Conservation (phyloP, 2,113 vertebrate species). For the Pluvianellus socialis region DNA sequence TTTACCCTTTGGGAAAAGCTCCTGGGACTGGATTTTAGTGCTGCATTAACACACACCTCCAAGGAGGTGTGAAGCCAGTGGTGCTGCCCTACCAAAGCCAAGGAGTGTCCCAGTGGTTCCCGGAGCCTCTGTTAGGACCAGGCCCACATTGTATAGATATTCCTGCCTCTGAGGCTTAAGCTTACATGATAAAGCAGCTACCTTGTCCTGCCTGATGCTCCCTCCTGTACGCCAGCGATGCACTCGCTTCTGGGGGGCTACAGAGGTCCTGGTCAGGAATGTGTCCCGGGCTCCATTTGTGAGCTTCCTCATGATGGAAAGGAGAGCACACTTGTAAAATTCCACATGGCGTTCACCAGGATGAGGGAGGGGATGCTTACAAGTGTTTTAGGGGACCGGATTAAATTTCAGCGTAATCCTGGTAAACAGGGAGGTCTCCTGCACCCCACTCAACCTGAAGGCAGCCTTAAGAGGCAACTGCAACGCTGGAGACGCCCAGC, state of each 20-base stretch:
- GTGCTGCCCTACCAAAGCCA: background rate
- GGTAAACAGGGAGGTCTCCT: background rate
- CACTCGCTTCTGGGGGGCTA: background rate
- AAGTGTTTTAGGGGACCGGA: background rate
- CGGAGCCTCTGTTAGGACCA: background rate
- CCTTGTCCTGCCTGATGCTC: background rate
- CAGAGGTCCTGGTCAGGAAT: background rate
- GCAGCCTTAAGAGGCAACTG: background rate
- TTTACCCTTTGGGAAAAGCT: background rate
- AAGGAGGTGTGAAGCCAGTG: background rate
- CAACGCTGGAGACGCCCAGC: background rate
- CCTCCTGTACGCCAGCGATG: rapidly evolving
- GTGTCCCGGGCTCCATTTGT: rapidly evolving
- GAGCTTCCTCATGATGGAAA: background rate
- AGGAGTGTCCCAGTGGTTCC: rapidly evolving
- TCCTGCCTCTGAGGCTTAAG: background rate
- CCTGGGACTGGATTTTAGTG: background rate
- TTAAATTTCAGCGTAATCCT: background rate
- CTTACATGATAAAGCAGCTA: background rate
- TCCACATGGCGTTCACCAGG: rapidly evolving
- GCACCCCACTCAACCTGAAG: background rate
- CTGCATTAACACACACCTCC: background rate
- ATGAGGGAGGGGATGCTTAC: background rate
- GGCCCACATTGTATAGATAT: background rate
- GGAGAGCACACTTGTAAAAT: background rate